Conservation (phyloP, 2,888 invertebrate species). For the Helleia helle region DNA sequence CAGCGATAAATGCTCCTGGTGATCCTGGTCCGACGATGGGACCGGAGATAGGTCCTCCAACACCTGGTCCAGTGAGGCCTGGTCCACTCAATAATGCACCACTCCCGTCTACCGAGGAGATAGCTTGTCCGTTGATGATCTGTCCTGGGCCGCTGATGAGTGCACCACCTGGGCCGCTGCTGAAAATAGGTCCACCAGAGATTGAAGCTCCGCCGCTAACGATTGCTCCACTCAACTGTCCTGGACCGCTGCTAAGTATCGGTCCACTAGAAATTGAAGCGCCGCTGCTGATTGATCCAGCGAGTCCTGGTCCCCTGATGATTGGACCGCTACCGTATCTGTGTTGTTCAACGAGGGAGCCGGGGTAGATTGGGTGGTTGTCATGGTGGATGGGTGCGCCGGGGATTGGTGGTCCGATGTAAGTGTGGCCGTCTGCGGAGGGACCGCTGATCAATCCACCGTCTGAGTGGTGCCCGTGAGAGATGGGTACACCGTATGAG, state of each 20-base stretch:
- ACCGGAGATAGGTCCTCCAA: constrained; percentile 7
- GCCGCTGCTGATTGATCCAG: constrained; percentile 7
- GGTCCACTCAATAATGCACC: constrained; percentile 1
- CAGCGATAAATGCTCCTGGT: too few species aligned
- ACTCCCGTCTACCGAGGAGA: not conserved
- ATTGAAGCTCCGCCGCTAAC: constrained; percentile 16
- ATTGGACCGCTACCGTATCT: constrained; percentile 14
- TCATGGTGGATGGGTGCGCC: not conserved
- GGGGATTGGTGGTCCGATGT: not conserved
- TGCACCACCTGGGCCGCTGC: constrained; percentile 9
- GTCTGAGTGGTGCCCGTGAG: not conserved
- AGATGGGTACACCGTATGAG: constrained; percentile 33
- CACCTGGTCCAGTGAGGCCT: constrained; percentile 3
- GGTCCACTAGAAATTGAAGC: constrained; percentile 10
- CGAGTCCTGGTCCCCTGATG: constrained; percentile 12
- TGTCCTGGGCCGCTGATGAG: constrained; percentile 12
- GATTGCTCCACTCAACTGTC: constrained; percentile 13
- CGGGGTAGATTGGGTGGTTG: not conserved
- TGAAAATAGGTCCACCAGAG: constrained; percentile 10
- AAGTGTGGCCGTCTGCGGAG: not conserved
- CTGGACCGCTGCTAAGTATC: constrained; percentile 17
- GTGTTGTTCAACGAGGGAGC: not conserved
- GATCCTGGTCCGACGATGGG: constrained; percentile 8
- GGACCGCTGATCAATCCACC: not conserved
- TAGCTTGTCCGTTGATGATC: constrained; percentile 12